Conservation (phyloP, 2,113 vertebrate species). For the Cephalopholis sonnerati region DNA sequence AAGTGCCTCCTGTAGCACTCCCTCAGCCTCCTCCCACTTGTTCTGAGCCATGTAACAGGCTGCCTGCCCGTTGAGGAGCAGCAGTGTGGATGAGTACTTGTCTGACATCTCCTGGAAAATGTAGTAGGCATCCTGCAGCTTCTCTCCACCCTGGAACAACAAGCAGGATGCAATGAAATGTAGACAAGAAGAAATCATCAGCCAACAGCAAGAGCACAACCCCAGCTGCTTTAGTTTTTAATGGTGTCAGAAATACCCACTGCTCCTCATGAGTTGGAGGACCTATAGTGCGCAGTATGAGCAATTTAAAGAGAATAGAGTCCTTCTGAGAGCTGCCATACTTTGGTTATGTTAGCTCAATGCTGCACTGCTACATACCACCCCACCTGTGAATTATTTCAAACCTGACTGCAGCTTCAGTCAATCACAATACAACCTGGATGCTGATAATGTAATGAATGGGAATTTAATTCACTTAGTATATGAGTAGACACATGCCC, state of each 20-base stretch:
- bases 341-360: neutral
- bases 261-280: neutral
- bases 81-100: slow-evolving; percentile 91
- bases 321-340: neutral
- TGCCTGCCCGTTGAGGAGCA: slow-evolving; percentile 94
- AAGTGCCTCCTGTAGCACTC: slow-evolving; percentile 88
- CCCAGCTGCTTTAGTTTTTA: neutral
- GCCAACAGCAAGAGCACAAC: neutral
- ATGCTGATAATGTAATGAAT: neutral
- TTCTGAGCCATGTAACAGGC: slow-evolving; percentile 95
- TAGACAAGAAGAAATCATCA: neutral
- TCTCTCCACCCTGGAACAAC: slow-evolving; percentile 91
- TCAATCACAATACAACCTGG: neutral
- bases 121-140: slow-evolving; percentile 97
- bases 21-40: slow-evolving; percentile 96
- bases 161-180: slow-evolving; percentile 23
- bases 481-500: neutral
- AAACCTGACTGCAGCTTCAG: slow-evolving; percentile 12
- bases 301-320: neutral
- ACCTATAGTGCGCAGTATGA: neutral
- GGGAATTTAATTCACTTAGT: neutral
- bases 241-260: neutral
- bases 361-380: neutral
- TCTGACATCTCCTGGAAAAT: slow-evolving; percentile 99
- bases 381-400: neutral